Evolutionary conservation across 1,140 invertebrate species (phyloP).

Genomic region (Hermetia illucens): DNA sequence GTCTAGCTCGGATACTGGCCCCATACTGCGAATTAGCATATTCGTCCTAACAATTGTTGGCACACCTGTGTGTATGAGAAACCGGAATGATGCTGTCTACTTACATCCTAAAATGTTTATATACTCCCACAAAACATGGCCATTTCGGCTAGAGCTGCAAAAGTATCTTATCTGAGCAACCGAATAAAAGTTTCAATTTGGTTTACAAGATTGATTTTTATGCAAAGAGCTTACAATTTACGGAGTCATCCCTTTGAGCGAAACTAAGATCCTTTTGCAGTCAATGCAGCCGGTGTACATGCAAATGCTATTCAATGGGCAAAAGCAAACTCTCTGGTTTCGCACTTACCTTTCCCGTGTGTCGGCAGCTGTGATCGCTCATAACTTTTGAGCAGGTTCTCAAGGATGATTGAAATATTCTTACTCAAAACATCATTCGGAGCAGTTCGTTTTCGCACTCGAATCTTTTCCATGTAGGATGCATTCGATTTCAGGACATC

Average conservation of each 20-base stretch:
- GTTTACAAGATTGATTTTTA: no score
- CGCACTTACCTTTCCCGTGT: conserved; percentile 53
- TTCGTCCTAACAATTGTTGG: conserved; percentile 84
- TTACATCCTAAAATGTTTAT: no score
- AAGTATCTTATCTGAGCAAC: no score
- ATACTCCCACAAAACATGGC: no score
- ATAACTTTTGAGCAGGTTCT: conserved; percentile 77
- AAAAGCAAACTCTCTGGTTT: neutral
- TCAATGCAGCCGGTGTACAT: no score
- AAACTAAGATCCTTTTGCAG: no score
- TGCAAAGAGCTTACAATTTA: no score
- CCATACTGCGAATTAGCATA: conserved; percentile 87
- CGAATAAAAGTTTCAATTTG: no score
- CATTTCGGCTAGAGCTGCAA: no score
- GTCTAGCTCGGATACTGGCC: conserved; percentile 86
- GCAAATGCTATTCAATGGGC: no score
- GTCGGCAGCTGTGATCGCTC: conserved; percentile 79
- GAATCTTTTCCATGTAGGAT: neutral
- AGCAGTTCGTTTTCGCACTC: conserved; percentile 33
- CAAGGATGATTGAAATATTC: conserved; percentile 69
- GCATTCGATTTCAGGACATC: conserved; percentile 4
- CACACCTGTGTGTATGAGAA: conserved; percentile 42
- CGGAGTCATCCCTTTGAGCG: no score
- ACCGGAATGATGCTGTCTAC: no score
- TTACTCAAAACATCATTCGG: conserved; percentile 55